A percentile compares a stretch with the other conserved stretches of the same genome.
These are phyloP conservation scores for Heliornis fulica DNA, from an alignment of 2,113 vertebrate genomes.

Conservation along the genomic window DNA sequence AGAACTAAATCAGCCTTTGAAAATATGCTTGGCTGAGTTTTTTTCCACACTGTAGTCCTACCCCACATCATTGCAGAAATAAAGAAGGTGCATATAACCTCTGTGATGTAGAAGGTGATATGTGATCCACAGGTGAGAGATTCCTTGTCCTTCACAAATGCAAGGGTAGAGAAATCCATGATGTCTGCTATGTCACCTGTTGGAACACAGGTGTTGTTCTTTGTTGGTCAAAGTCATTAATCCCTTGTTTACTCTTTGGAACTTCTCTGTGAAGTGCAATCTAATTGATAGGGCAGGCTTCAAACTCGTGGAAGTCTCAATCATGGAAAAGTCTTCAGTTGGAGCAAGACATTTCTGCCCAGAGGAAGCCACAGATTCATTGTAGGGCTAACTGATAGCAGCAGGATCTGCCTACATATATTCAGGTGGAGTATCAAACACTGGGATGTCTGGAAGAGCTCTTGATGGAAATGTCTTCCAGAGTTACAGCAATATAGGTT, in stretches of 20 bases:
- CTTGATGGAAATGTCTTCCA: background rate
- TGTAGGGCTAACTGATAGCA: background rate
- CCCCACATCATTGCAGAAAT: background rate
- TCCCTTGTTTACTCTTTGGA: background rate
- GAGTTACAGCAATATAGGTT: background rate
- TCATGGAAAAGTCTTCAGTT: background rate
- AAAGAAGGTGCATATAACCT: background rate
- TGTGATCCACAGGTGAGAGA: background rate
- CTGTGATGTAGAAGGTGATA: background rate
- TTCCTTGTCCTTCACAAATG: background rate
- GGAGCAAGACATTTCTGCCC: background rate
- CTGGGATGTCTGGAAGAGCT: background rate
- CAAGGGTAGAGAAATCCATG: background rate
- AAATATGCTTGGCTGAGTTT: background rate
- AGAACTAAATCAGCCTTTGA: background rate
- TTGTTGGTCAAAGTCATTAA: background rate
- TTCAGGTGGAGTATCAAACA: background rate
- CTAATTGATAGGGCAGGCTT: background rate
- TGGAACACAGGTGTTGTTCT: background rate
- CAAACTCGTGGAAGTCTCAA: background rate
- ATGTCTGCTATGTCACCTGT: accelerated
- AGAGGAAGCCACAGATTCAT: background rate
- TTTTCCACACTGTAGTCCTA: background rate
- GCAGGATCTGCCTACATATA: background rate
- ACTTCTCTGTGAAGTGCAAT: background rate